Evolutionary conservation across 2,888 invertebrate species (phyloP).

Genomic region (Hermaeophaga mercurialis): DNA sequence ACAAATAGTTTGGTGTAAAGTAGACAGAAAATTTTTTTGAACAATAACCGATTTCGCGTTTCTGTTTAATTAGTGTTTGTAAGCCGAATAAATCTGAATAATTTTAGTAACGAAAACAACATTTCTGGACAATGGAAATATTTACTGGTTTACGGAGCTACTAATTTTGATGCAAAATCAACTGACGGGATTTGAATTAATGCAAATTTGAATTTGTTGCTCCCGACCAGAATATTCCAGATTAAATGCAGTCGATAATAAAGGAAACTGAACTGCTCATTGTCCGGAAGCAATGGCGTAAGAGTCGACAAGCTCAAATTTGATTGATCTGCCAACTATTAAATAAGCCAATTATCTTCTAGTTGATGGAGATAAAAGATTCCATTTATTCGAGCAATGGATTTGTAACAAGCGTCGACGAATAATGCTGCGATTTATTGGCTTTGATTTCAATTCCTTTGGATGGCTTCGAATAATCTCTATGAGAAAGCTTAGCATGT

Average conservation of each 20-base stretch:
- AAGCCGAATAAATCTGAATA: no score
- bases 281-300: background rate
- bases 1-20: no score
- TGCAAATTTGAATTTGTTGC: constrained; percentile 12
- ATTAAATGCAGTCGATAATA: background rate
- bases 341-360: background rate
- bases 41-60: no score
- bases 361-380: background rate
- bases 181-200: background rate
- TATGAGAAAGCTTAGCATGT: no score
- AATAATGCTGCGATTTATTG: background rate
- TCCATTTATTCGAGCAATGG: background rate
- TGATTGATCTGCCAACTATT: background rate
- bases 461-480: background rate
- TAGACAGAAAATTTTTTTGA: no score
- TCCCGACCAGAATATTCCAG: background rate
- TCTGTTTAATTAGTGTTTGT: no score
- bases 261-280: background rate
- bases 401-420: background rate
- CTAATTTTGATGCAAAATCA: constrained; percentile 3
- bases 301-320: background rate
- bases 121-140: background rate
- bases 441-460: background rate
- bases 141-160: background rate
- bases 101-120: no score